Conservation (phyloP, 2,113 vertebrate genomes). For the Alouatta palliata region DNA sequence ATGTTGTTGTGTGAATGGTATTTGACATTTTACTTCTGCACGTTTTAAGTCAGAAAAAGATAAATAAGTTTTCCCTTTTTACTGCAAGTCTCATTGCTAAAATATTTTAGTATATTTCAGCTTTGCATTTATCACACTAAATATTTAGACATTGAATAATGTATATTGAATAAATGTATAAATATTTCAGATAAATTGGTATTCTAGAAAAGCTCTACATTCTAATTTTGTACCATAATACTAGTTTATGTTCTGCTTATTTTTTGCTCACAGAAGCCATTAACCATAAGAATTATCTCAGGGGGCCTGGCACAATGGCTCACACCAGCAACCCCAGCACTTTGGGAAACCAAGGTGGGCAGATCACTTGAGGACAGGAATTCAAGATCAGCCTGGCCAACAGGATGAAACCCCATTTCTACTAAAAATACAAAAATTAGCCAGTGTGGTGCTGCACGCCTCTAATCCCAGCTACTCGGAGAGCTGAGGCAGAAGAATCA, state of each 20-base stretch:
- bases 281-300: slow-evolving; percentile 55
- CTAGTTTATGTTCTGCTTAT: slow-evolving; percentile 44
- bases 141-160: neutral
- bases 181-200: neutral
- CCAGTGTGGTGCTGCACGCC: no score
- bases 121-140: neutral
- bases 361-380: no score
- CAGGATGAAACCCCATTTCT: no score
- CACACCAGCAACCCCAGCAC: no score
- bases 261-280: slow-evolving; percentile 15
- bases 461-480: no score
- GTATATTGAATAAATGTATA: neutral
- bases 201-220: neutral
- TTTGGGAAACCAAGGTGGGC: no score
- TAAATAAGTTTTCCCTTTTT: neutral
- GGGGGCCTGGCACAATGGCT: neutral
- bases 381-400: no score
- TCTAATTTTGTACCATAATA: slow-evolving; percentile 59
- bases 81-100: neutral
- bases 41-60: slow-evolving; percentile 16
- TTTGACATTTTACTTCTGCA: neutral
- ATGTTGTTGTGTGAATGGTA: neutral
- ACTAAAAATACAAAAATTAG: no score
- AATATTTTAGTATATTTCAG: neutral
- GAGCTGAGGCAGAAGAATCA: no score